phyloP scores from a whole-genome alignment of 2,888 invertebrate genomes.

The Microplitis manilae region DNA sequence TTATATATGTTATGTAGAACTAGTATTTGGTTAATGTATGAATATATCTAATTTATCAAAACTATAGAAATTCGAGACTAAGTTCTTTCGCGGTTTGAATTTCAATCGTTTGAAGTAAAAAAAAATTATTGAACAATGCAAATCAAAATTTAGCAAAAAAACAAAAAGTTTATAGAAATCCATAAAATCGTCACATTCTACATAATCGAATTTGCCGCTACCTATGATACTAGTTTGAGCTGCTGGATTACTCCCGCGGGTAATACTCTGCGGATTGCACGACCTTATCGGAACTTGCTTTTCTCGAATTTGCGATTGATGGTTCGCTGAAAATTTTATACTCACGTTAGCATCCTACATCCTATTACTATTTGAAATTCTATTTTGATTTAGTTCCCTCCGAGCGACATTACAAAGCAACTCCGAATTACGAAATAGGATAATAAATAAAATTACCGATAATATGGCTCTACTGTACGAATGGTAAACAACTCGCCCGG shows the following conservation, averaged over 20 bases:
- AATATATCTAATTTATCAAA: too few species aligned
- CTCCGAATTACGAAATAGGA: background rate
- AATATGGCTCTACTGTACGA: background rate
- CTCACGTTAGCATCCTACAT: background rate
- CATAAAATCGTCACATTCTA: constrained; percentile 31
- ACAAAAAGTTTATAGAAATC: constrained; percentile 13
- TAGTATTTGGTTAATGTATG: too few species aligned
- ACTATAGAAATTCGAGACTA: too few species aligned
- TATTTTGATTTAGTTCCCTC: background rate
- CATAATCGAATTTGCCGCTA: constrained; percentile 27
- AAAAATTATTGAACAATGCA: background rate
- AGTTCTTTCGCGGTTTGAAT: background rate
- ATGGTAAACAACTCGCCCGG: background rate
- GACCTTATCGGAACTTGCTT: constrained; percentile 20
- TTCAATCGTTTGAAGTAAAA: background rate
- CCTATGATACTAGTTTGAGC: constrained; percentile 6
- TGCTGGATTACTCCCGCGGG: constrained; percentile 22
- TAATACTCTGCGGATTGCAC: constrained; percentile 15
- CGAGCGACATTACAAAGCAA: background rate
- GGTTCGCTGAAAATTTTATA: background rate
- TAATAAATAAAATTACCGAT: background rate
- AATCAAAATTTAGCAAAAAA: background rate
- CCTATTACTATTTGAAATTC: background rate
- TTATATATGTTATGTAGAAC: background rate
- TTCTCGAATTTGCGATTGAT: constrained; percentile 5